A percentile compares a stretch with the other conserved stretches of the same genome.
These are phyloP conservation scores for Uria aalge DNA, from an alignment of 2,113 vertebrate species.

Conservation along the genomic window DNA sequence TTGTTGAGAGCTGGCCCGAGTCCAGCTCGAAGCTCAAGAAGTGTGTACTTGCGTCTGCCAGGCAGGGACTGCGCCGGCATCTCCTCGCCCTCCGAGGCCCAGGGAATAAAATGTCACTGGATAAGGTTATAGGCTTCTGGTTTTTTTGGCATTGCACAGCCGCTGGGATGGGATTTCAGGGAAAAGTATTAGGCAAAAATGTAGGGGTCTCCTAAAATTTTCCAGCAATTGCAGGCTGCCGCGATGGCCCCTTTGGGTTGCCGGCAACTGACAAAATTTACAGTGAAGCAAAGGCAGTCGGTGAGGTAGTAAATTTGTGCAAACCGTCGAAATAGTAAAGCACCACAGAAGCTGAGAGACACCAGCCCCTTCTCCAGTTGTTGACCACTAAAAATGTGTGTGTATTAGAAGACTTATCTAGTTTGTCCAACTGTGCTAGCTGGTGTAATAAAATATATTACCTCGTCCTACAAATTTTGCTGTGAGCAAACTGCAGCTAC, in stretches of 20 bases:
- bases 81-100: not conserved
- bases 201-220: not conserved
- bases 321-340: not conserved
- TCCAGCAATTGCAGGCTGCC: not conserved
- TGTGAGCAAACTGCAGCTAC: not conserved
- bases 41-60: not conserved
- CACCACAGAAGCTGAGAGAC: not conserved
- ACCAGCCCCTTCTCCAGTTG: not conserved
- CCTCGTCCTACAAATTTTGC: not conserved
- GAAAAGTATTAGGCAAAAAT: not conserved
- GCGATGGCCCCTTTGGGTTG: not conserved
- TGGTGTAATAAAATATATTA: not conserved
- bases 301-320: not conserved
- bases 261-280: not conserved
- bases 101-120: not conserved
- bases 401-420: not conserved
- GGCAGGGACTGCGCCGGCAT: not conserved
- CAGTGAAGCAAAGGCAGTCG: not conserved
- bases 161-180: not conserved
- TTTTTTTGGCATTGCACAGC: not conserved
- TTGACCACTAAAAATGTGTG: not conserved
- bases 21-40: not conserved
- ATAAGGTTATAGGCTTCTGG: not conserved
- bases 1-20: not conserved
- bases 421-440: not conserved